Base-by-base conservation (phyloP, 2,113 vertebrate genomes). In the Leptocoma aspasia region DNA sequence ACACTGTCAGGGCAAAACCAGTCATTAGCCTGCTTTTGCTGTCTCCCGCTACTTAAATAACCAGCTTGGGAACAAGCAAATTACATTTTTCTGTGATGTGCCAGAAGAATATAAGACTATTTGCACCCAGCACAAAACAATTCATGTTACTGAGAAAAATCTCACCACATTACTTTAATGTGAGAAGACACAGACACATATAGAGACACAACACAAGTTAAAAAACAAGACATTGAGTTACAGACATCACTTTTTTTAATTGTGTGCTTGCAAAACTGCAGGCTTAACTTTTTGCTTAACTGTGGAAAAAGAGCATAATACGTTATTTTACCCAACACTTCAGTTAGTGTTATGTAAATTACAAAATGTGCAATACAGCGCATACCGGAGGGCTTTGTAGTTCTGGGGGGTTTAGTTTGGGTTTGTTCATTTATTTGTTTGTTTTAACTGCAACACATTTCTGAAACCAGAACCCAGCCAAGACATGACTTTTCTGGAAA, bases 381-480 rank as follows among this genome's bases (percentile, higher is more conserved):
- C 10, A 27, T 71, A 27, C 6, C 79, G 16, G 14, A 65, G 17
- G 6, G 4, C 13, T 61, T 2, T 39, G 14, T 3, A 2, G 7
- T 42, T 78, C 18, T 30, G 31, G 7, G 2, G 8, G 1, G 1
- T 15, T 24, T 2, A 2, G 2, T 24, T 39, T 33, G 3, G 2
- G 14, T 24, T 63, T 30, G 5, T 17, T 56, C 66, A 23, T 14
- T 70, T 61, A 6, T 47, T 54, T 35, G 3, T 42, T 56, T 47
- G 5, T 31, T 79, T 91, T 16, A 45, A 41, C 45, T 63, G 13
- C 17, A 21, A 10, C 15, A 33, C 6, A 20, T 66, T 71, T 76
- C 44, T 63, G 44, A 86, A 88, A 78, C 7, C 23, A 66, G 21
- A 65, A 86, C n/a, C 9, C 8, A 45, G 5, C 2, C 8, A 86